Evolutionary conservation across 2,888 invertebrate species (phyloP).

Genomic region (Amblyjoppa proteus): DNA sequence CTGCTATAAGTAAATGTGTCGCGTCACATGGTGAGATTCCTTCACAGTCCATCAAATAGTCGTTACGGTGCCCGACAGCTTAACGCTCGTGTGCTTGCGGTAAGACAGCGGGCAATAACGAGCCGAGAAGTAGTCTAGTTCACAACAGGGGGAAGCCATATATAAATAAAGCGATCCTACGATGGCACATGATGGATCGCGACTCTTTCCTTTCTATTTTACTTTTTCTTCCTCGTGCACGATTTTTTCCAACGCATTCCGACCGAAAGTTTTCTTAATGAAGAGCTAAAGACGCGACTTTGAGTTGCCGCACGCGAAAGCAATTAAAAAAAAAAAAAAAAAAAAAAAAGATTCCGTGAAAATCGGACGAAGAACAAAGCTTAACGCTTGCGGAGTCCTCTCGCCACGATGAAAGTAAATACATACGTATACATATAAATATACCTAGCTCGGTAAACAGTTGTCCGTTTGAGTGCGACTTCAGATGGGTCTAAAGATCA

Average conservation of each 20-base stretch:
- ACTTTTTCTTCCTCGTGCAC: slow-evolving; percentile 12
- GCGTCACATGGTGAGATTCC: slow-evolving; percentile 61
- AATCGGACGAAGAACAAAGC: too few relatives aligned
- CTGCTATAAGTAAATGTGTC: slow-evolving; percentile 54
- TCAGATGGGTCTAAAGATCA: too few relatives aligned
- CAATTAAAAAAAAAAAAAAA: not conserved
- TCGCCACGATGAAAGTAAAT: too few relatives aligned
- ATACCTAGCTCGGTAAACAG: not conserved
- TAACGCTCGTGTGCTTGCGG: slow-evolving; percentile 42
- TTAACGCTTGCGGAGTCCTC: too few relatives aligned
- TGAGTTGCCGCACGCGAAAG: slow-evolving; percentile 5
- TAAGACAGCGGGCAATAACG: slow-evolving; percentile 45
- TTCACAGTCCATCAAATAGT: slow-evolving; percentile 65
- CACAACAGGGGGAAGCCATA: slow-evolving; percentile 13
- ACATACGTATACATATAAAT: too few relatives aligned
- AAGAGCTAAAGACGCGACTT: slow-evolving; percentile 18
- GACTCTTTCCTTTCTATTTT: slow-evolving; percentile 41
- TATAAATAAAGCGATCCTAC: slow-evolving; percentile 45
- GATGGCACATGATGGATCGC: slow-evolving; percentile 48
- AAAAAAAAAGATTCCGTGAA: too few relatives aligned
- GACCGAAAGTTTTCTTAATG: slow-evolving; percentile 11
- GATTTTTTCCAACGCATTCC: slow-evolving; percentile 26
- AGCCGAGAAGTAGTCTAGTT: slow-evolving; percentile 58
- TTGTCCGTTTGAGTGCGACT: not conserved
- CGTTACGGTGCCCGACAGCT: slow-evolving; percentile 44